Evolutionary conservation across 2,888 invertebrate species (phyloP).

Genomic region (Cybosia mesomella): DNA sequence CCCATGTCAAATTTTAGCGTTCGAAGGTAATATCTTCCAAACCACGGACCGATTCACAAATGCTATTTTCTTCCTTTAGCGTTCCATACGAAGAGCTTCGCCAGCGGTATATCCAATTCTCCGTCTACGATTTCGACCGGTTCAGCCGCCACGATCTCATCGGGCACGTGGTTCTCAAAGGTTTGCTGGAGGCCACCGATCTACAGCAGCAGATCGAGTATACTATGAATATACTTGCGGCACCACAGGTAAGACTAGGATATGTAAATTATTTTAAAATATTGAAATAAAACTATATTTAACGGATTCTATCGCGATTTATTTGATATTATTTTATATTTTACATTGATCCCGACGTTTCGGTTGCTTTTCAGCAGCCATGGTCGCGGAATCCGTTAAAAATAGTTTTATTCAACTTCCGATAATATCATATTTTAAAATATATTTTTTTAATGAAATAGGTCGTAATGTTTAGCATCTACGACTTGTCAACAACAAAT

Average conservation of each 20-base stretch:
- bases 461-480: too few species aligned
- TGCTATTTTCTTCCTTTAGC: slow-evolving; percentile 65
- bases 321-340: background rate
- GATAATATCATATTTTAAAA: too few species aligned
- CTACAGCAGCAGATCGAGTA: slow-evolving; percentile 93
- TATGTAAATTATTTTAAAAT: background rate
- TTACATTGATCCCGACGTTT: too few species aligned
- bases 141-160: slow-evolving; percentile 96
- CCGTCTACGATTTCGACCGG: slow-evolving; percentile 95
- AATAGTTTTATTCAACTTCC: too few species aligned
- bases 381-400: too few species aligned
- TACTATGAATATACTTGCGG: slow-evolving; percentile 94
- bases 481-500: too few species aligned
- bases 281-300: too few species aligned
- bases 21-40: too few species aligned
- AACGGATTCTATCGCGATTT: background rate
- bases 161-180: slow-evolving; percentile 93
- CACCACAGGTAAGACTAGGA: slow-evolving; percentile 88
- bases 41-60: background rate
- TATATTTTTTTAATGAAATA: too few species aligned
- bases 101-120: slow-evolving; percentile 93
- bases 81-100: slow-evolving; percentile 92
- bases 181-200: slow-evolving; percentile 92
- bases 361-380: too few species aligned
- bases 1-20: too few species aligned